These are phyloP conservation scores for Eulemur mongoz DNA, from an alignment of 2,797 vertebrate species.

Conservation along the genomic window DNA sequence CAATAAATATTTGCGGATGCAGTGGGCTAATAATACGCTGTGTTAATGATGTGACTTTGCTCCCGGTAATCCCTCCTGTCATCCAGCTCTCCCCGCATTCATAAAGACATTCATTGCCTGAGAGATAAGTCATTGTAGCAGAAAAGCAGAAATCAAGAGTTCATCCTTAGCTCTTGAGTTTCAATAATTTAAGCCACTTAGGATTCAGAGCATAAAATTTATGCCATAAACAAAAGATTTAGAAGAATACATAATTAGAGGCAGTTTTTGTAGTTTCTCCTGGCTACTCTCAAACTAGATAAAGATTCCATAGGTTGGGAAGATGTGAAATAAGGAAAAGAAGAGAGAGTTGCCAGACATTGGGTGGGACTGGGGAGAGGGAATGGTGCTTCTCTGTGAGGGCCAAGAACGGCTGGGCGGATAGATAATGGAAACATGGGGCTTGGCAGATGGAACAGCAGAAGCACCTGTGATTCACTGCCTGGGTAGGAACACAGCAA, in stretches of 20 bases:
- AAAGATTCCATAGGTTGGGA: neutral
- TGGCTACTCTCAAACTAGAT: neutral
- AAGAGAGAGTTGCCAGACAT: neutral
- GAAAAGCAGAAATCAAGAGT: slow-evolving; percentile 28
- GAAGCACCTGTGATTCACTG: neutral
- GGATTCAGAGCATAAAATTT: slow-evolving; percentile 6
- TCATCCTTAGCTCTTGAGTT: slow-evolving; percentile 29
- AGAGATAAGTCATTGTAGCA: neutral
- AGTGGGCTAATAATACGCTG: neutral
- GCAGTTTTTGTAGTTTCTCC: neutral
- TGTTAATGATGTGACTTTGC: neutral
- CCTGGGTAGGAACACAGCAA: neutral
- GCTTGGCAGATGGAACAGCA: neutral
- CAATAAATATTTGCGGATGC: neutral
- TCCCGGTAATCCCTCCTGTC: neutral
- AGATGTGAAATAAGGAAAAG: neutral
- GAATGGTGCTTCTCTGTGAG: neutral
- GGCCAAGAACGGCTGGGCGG: neutral
- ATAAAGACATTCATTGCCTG: neutral
- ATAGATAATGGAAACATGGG: rapidly evolving
- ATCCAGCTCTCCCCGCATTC: neutral
- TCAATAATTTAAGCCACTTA: neutral
- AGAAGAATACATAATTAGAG: neutral
- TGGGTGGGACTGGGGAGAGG: rapidly evolving
- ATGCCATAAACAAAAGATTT: neutral